These are phyloP conservation scores for Toxostoma redivivum DNA, from an alignment of 2,113 vertebrate species.

Conservation along the genomic window DNA sequence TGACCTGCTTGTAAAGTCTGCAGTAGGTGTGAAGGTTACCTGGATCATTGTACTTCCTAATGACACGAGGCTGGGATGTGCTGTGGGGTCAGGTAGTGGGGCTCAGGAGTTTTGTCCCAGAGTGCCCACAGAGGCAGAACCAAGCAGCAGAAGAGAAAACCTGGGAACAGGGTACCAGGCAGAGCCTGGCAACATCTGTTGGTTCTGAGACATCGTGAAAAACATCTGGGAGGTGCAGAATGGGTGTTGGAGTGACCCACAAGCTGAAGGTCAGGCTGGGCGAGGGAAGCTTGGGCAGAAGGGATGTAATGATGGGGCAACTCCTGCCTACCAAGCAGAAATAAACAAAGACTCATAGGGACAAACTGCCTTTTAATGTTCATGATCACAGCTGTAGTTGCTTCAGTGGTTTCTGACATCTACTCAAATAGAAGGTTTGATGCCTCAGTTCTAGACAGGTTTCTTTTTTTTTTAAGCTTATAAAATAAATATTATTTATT, in stretches of 20 bases:
- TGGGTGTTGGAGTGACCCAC: background rate
- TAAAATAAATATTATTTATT: constrained; percentile 54
- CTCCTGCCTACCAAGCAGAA: background rate
- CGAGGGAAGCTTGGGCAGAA: background rate
- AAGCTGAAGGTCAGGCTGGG: background rate
- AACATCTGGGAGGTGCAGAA: background rate
- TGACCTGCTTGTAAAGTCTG: background rate
- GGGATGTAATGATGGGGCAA: background rate
- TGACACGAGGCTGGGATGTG: background rate
- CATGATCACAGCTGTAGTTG: background rate
- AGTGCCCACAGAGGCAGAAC: background rate
- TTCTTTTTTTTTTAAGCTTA: background rate
- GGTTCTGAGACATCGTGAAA: background rate
- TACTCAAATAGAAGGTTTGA: background rate
- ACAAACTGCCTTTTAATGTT: background rate
- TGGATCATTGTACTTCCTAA: background rate
- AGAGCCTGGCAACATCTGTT: background rate
- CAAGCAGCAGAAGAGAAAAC: background rate
- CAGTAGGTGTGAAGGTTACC: background rate
- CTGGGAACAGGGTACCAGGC: background rate
- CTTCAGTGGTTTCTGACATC: constrained; percentile 13
- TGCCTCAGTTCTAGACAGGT: background rate
- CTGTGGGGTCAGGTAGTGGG: background rate
- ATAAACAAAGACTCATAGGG: background rate
- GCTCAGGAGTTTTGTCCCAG: background rate